Conservation (phyloP, 2,888 invertebrate species). For the Deroplatys truncata region DNA sequence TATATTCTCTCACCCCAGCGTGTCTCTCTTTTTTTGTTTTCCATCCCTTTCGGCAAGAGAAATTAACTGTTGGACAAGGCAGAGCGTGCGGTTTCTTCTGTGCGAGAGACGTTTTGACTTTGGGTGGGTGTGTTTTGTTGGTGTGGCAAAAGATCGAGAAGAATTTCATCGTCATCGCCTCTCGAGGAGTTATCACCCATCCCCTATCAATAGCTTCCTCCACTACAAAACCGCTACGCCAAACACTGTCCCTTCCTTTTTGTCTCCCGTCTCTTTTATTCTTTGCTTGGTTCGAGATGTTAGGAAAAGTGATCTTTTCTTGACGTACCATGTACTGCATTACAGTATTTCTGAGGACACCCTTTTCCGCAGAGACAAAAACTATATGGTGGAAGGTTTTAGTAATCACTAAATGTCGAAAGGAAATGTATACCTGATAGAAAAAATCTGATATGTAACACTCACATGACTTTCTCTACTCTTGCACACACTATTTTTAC, state of each 20-base stretch:
- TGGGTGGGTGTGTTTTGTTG: conserved; percentile 7
- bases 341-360: neutral
- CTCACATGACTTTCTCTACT: too few relatives aligned
- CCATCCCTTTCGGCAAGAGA: conserved; percentile 18
- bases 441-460: too few relatives aligned
- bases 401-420: too few relatives aligned
- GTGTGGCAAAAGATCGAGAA: conserved; percentile 19
- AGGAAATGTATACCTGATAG: too few relatives aligned
- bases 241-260: neutral
- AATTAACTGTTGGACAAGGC: conserved; percentile 27
- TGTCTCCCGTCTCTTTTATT: neutral
- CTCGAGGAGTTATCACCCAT: conserved; percentile 27
- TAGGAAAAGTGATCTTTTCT: neutral
- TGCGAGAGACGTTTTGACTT: neutral
- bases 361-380: too few relatives aligned
- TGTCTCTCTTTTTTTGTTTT: neutral
- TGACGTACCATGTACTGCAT: neutral
- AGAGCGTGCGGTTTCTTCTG: conserved; percentile 4
- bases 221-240: neutral
- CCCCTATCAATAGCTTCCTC: conserved; percentile 3
- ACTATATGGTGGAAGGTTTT: too few relatives aligned
- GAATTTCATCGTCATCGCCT: conserved; percentile 27
- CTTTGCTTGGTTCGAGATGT: neutral
- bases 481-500: too few relatives aligned
- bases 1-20: neutral